Percentiles rank a stretch among this genome's conserved stretches.
Evolutionary conservation across 2,797 vertebrate species (phyloP).

Genomic region (Anniella stebbinsi): DNA sequence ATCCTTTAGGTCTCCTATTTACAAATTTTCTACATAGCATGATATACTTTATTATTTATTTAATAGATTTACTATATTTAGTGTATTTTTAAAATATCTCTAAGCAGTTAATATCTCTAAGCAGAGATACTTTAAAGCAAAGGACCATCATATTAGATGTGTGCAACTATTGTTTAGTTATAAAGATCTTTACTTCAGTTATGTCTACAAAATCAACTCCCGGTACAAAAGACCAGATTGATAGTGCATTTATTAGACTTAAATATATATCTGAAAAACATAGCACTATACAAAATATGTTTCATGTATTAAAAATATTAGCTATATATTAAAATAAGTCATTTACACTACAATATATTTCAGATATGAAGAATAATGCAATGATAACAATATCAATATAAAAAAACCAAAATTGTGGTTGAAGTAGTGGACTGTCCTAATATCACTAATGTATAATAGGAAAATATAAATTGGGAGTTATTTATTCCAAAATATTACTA

Average conservation of each 20-base stretch:
- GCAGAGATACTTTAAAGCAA: neutral
- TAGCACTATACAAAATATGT: conserved; percentile 20
- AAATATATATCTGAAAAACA: conserved; percentile 30
- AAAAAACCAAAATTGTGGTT: neutral
- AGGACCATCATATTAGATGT: neutral
- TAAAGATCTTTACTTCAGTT: neutral
- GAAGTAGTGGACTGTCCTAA: neutral
- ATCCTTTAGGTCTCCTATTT: neutral
- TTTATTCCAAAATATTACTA: conserved; percentile 1
- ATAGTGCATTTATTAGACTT: conserved; percentile 27
- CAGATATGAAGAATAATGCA: conserved; percentile 7
- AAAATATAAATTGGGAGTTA: neutral
- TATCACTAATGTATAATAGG: neutral
- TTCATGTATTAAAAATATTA: conserved; percentile 22
- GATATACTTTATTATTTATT: neutral
- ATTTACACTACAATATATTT: conserved; percentile 12
- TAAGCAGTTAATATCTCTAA: too few species aligned
- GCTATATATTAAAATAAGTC: conserved; percentile 19
- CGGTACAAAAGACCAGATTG: neutral
- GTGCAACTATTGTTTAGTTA: neutral
- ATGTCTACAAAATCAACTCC: conserved; percentile 1
- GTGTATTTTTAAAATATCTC: too few species aligned
- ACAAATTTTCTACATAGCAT: neutral
- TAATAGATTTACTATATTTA: too few species aligned
- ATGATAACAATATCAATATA: neutral